Percentiles rank a stretch among this genome's conserved stretches.
Evolutionary conservation across 2,797 vertebrate species (phyloP).

Genomic region (Glyptemys insculpta): DNA sequence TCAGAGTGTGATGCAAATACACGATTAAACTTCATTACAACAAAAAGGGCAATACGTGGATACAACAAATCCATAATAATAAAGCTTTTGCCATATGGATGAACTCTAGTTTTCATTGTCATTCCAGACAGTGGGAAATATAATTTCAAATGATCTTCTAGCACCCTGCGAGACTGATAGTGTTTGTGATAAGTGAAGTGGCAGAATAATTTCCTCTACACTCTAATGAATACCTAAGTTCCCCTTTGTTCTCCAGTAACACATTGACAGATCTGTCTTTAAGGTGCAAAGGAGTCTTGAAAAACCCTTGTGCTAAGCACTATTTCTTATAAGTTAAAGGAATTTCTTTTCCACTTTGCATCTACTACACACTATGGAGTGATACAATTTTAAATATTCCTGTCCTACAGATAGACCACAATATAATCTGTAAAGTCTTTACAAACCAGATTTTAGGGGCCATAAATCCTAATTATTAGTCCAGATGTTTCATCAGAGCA

Average conservation of each 20-base stretch:
- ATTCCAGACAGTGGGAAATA: slow-evolving; percentile 24
- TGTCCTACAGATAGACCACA: not conserved
- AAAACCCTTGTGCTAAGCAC: slow-evolving; percentile 5
- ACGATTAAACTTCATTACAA: not conserved
- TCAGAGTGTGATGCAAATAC: not conserved
- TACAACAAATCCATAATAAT: not conserved
- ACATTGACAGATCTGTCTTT: slow-evolving; percentile 29
- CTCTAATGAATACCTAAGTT: not conserved
- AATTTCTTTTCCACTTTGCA: slow-evolving; percentile 2
- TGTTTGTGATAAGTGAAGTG: not conserved
- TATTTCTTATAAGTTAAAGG: not conserved
- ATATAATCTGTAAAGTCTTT: not conserved
- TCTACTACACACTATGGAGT: not conserved
- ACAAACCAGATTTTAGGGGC: not conserved
- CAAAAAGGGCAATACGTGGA: not conserved
- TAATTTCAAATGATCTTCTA: slow-evolving; percentile 39
- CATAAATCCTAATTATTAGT: not conserved
- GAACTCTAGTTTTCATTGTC: slow-evolving; percentile 45
- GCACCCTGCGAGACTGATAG: slow-evolving; percentile 24
- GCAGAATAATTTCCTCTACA: not conserved
- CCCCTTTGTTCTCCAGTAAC: not conserved
- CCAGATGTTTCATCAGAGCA: not conserved
- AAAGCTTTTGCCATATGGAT: not conserved
- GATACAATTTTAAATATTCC: not conserved
- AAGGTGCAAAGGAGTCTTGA: not conserved